Conservation (phyloP, 2,113 vertebrate genomes). For the human (Homo sapiens) region GRCh38 chr4:118412001-118412500, state of each 20-base stretch:
- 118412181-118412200: neutral
- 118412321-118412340: neutral
- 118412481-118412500: too few relatives aligned
- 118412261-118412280: neutral
- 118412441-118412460: too few relatives aligned
- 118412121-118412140: neutral
- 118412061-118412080: neutral
- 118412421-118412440: too few relatives aligned
- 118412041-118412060: neutral
- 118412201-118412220: neutral
- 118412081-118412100: neutral
- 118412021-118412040: too few relatives aligned
- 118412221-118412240: neutral
- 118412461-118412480: too few relatives aligned
- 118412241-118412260: neutral
- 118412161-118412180: neutral
- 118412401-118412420: neutral
- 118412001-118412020: neutral
- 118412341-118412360: neutral
- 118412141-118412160: neutral
- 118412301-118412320: neutral
- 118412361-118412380: neutral
- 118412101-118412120: neutral
- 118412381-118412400: neutral
- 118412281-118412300: neutral